Evolutionary conservation across 2,888 invertebrate species (phyloP).

Genomic region (Nematopogon swammerdamellus): DNA sequence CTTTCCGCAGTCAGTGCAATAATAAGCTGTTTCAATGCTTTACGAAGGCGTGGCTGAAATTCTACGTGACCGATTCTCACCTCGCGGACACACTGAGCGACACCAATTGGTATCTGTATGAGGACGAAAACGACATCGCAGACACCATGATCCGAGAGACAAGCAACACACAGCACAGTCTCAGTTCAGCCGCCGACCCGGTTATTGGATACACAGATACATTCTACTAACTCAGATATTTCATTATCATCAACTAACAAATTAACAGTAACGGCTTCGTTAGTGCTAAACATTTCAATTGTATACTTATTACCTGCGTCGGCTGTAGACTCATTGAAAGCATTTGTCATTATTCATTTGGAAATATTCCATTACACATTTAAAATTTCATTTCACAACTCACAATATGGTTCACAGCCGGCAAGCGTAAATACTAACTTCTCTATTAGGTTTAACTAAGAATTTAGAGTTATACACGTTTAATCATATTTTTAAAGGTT

Average conservation of each 20-base stretch:
- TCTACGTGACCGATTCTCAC: slow-evolving; percentile 53
- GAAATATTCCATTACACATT: too few species aligned
- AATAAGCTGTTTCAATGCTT: slow-evolving; percentile 26
- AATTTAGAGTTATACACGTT: too few species aligned
- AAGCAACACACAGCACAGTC: slow-evolving; percentile 25
- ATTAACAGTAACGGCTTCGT: background rate
- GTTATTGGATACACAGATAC: slow-evolving; percentile 41
- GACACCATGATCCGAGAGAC: slow-evolving; percentile 29
- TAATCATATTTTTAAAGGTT: too few species aligned
- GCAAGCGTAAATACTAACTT: too few species aligned
- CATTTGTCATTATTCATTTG: too few species aligned
- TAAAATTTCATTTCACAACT: too few species aligned
- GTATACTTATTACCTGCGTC: too few species aligned
- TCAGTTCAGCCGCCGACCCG: slow-evolving; percentile 40
- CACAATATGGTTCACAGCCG: too few species aligned
- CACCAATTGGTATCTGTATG: slow-evolving; percentile 41
- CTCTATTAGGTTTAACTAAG: too few species aligned
- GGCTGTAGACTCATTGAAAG: too few species aligned
- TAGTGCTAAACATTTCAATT: too few species aligned
- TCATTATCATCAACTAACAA: background rate
- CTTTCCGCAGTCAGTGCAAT: background rate
- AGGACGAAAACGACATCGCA: slow-evolving; percentile 31
- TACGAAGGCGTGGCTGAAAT: slow-evolving; percentile 54
- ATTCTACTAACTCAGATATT: slow-evolving; percentile 2
- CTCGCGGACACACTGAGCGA: slow-evolving; percentile 48